These are phyloP conservation scores for Schlechtendalia chinensis DNA, from an alignment of 1,140 invertebrate species.

Conservation along the genomic window DNA sequence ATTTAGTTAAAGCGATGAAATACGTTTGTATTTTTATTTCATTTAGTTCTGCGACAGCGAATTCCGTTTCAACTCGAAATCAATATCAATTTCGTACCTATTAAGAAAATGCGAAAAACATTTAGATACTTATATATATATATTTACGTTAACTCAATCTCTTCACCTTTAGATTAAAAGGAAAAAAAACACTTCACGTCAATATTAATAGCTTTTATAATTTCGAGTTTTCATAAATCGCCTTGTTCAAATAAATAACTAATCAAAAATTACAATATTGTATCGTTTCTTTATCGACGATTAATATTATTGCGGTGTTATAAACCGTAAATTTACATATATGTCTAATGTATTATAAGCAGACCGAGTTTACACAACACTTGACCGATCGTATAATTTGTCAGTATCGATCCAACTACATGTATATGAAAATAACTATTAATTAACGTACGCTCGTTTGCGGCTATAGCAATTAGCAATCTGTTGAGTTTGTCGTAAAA, in stretches of 20 bases:
- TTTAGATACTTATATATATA: too few relatives aligned
- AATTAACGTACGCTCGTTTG: not conserved
- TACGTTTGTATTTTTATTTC: slow-evolving; percentile 9
- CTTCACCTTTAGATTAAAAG: not conserved
- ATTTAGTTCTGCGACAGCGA: not conserved
- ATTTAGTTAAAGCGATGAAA: not conserved
- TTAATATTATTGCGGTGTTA: too few relatives aligned
- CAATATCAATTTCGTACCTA: not conserved
- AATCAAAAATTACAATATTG: too few relatives aligned
- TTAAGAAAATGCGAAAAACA: not conserved
- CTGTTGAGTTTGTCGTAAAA: not conserved
- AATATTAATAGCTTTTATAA: not conserved
- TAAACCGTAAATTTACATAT: too few relatives aligned
- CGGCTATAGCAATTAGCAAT: not conserved
- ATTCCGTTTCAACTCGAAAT: not conserved
- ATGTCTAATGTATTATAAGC: not conserved
- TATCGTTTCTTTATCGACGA: too few relatives aligned
- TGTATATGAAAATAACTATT: not conserved
- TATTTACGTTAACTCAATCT: not conserved
- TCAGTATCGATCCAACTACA: not conserved
- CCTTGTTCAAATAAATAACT: too few relatives aligned
- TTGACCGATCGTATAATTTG: not conserved
- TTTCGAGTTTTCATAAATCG: not conserved
- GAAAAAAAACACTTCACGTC: not conserved
- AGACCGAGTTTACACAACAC: not conserved